These are phyloP conservation scores for Dioctria linearis DNA, from an alignment of 2,888 invertebrate species.

Conservation along the genomic window DNA sequence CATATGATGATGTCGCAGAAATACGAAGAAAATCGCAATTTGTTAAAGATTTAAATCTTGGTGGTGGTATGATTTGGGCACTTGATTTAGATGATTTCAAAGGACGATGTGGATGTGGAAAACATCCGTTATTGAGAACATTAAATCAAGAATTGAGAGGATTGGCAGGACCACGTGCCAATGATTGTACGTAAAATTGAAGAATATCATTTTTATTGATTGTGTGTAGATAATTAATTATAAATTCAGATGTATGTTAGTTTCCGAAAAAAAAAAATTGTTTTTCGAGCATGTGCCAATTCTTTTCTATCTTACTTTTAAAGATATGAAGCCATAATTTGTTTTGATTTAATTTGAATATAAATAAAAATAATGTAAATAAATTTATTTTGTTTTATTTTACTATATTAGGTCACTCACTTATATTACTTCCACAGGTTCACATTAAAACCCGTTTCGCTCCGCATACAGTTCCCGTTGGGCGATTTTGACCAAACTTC, in stretches of 20 bases:
- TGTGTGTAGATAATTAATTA: constrained; percentile 41
- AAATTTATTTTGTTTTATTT: neutral
- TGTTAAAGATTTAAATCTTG: constrained; percentile 74
- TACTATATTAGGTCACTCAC: no score
- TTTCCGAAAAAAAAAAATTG: constrained; percentile 10
- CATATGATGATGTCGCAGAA: constrained; percentile 81
- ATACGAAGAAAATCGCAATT: constrained; percentile 77
- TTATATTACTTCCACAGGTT: no score
- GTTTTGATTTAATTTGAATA: neutral
- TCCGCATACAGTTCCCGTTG: no score
- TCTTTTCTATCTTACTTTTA: no score
- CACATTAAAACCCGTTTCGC: no score
- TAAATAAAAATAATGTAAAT: neutral
- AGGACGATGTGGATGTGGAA: constrained; percentile 78
- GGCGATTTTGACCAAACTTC: no score
- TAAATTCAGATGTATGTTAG: neutral
- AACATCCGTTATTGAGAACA: constrained; percentile 79
- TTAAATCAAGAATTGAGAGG: constrained; percentile 75
- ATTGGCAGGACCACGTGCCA: constrained; percentile 68
- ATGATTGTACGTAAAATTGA: constrained; percentile 71
- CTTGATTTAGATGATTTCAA: constrained; percentile 84
- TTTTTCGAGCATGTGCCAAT: neutral
- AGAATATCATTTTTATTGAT: neutral
- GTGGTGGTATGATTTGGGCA: constrained; percentile 86
- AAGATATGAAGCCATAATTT: neutral